Conservation (phyloP, 2,888 invertebrate genomes). For the Lamellibrachia columna region DNA sequence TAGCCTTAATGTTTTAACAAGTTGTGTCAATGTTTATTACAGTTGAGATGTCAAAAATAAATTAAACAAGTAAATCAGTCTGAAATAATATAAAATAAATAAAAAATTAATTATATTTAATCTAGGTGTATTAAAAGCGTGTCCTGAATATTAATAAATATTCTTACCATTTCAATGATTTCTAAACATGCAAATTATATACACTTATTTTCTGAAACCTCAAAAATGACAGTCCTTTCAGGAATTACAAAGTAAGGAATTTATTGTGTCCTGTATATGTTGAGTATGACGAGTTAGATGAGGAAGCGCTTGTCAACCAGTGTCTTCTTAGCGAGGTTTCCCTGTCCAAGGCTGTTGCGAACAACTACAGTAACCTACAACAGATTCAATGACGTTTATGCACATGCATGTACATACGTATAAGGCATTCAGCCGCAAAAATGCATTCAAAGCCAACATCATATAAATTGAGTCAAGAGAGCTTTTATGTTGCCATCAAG, state of each 20-base stretch:
- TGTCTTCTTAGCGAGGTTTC: constrained; percentile 77
- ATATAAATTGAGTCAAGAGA: too few relatives aligned
- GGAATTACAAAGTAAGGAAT: not conserved
- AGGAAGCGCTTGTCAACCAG: constrained; percentile 80
- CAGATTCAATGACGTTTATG: too few relatives aligned
- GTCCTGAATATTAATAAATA: not conserved
- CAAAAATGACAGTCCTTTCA: not conserved
- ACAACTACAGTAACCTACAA: constrained; percentile 58
- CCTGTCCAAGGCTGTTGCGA: constrained; percentile 69
- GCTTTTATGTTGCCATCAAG: too few relatives aligned
- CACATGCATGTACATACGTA: too few relatives aligned
- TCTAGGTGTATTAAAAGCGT: not conserved
- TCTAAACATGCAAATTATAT: not conserved
- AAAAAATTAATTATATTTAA: not conserved
- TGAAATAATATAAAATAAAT: not conserved
- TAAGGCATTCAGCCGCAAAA: not conserved
- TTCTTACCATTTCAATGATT: not conserved
- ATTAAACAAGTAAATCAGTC: not conserved
- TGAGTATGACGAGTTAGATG: constrained; percentile 52
- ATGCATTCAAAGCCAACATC: too few relatives aligned
- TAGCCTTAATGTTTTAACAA: not conserved
- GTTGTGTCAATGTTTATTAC: not conserved
- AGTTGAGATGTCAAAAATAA: not conserved
- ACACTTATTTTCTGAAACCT: not conserved
- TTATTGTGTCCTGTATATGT: constrained; percentile 24